phyloP scores from a whole-genome alignment of 2,888 invertebrate species.

The Branchipolynoe longqiensis region DNA sequence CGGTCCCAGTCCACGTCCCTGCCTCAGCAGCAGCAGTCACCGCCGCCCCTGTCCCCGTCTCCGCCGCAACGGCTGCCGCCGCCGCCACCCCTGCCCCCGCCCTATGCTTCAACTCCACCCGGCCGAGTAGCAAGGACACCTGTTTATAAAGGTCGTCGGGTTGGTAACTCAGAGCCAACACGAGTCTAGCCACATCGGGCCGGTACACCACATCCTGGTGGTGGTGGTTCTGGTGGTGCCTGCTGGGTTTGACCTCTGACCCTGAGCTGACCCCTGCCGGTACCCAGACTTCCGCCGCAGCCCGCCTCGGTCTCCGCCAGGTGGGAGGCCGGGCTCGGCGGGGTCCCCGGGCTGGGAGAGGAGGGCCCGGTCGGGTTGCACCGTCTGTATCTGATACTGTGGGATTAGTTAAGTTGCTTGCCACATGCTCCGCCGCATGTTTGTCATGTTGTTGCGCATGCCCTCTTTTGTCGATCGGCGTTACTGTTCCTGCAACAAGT shows the following conservation, averaged over 20 bases:
- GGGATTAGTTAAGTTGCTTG: not conserved
- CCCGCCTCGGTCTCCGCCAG: not conserved
- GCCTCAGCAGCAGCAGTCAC: no score
- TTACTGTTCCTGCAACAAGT: no score
- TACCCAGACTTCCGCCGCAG: not conserved
- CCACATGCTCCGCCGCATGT: not conserved
- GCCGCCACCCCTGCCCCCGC: not conserved
- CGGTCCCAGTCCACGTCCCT: no score
- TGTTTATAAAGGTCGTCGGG: not conserved
- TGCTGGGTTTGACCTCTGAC: not conserved
- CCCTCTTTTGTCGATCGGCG: no score
- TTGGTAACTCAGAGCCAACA: not conserved
- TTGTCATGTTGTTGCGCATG: no score
- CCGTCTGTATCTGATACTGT: not conserved
- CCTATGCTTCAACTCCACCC: not conserved
- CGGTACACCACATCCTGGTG: conserved; percentile 19
- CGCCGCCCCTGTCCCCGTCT: no score
- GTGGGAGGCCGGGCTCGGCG: no score
- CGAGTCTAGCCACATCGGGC: conserved; percentile 1
- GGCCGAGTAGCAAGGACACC: conserved; percentile 13
- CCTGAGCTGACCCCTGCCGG: not conserved
- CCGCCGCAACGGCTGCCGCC: no score
- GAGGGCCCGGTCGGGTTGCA: no score
- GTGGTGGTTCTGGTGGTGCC: not conserved
- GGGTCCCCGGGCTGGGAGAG: no score